phyloP scores from a whole-genome alignment of 2,888 invertebrate genomes.

The Drosophila fungiperda region DNA sequence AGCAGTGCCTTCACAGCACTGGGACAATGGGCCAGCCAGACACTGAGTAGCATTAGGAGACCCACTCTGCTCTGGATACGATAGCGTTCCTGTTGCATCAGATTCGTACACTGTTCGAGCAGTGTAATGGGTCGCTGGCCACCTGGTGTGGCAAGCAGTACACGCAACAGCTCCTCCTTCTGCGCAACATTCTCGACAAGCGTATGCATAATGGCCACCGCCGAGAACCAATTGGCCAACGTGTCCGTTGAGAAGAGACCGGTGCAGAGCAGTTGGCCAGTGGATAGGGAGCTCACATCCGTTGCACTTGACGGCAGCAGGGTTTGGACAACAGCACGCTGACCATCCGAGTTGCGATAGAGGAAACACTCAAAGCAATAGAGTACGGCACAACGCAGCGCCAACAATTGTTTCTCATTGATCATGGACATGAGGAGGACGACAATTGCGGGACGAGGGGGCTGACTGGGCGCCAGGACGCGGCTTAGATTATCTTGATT shows the following conservation, averaged over 20 bases:
- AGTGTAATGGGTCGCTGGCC: constrained; percentile 95
- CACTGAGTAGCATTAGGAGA: constrained; percentile 94
- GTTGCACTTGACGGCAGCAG: constrained; percentile 93
- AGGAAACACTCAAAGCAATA: constrained; percentile 99
- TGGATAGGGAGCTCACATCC: constrained; percentile 90
- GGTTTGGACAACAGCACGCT: constrained; percentile 95
- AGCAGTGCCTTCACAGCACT: constrained; percentile 93
- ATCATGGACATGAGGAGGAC: constrained; percentile 99
- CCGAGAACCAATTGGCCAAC: constrained; percentile 97
- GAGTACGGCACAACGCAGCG: constrained; percentile 95
- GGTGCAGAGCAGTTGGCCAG: constrained; percentile 96
- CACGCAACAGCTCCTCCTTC: constrained; percentile 96
- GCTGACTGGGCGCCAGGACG: constrained; percentile 96
- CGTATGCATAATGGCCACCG: constrained; percentile 95
- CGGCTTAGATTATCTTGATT: constrained; percentile 97
- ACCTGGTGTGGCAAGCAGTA: constrained; percentile 93
- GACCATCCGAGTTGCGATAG: constrained; percentile 95
- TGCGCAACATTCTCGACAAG: constrained; percentile 93
- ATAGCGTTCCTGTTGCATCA: constrained; percentile 91
- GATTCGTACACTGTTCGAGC: constrained; percentile 93
- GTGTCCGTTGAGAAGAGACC: constrained; percentile 95
- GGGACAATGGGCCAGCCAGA: constrained; percentile 95
- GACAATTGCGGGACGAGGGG: constrained; percentile 97
- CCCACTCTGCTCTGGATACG: constrained; percentile 92
- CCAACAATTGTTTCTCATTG: constrained; percentile 98